Evolutionary conservation across 2,888 invertebrate species (phyloP).

Genomic region (Acrobasis consociella): DNA sequence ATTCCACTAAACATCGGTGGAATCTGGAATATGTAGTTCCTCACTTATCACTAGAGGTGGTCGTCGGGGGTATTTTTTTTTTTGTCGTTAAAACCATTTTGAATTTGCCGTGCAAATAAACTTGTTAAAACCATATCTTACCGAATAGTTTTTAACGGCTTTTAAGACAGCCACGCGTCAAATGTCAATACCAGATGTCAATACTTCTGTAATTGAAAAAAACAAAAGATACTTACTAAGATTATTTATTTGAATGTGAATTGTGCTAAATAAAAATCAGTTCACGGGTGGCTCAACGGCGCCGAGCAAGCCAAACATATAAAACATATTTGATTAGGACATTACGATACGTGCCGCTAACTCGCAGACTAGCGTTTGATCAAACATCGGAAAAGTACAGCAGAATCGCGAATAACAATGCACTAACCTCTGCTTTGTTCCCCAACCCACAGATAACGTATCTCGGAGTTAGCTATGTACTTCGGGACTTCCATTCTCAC

Average conservation of each 20-base stretch:
- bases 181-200: too few species aligned
- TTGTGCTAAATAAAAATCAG: constrained; percentile 12
- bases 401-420: constrained; percentile 35
- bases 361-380: constrained; percentile 47
- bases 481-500: neutral
- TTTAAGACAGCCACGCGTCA: too few species aligned
- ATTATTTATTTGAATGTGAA: constrained; percentile 7
- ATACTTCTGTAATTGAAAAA: too few species aligned
- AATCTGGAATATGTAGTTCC: too few species aligned
- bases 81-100: too few species aligned
- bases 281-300: constrained; percentile 42
- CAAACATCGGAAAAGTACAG: constrained; percentile 78
- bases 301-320: constrained; percentile 51
- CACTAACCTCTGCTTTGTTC: constrained; percentile 32
- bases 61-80: too few species aligned
- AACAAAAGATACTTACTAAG: too few species aligned
- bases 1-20: too few species aligned
- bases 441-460: constrained; percentile 26
- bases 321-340: constrained; percentile 71
- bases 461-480: neutral
- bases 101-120: too few species aligned
- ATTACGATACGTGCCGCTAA: constrained; percentile 52
- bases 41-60: too few species aligned
- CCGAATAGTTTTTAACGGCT: too few species aligned
- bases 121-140: too few species aligned